A percentile compares a stretch with the other conserved stretches of the same genome.
These are phyloP conservation scores for Meteorus cinctellus DNA, from an alignment of 2,888 invertebrate species.

Conservation along the genomic window DNA sequence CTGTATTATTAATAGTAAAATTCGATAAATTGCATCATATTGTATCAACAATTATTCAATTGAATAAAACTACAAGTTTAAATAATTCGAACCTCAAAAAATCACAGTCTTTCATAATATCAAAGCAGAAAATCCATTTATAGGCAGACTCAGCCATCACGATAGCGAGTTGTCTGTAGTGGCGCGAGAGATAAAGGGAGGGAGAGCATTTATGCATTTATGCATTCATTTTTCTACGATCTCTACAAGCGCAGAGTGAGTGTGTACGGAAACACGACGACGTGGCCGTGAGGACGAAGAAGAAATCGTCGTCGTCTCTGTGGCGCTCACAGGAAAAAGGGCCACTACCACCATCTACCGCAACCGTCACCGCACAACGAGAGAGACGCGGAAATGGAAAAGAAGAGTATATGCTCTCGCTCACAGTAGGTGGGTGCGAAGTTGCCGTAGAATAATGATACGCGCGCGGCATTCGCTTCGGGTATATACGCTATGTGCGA, in stretches of 20 bases:
- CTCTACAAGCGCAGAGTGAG: slow-evolving; percentile 51
- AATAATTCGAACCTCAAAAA: too few species aligned
- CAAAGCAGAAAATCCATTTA: slow-evolving; percentile 39
- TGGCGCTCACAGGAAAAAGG: slow-evolving; percentile 41
- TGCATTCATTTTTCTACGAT: slow-evolving; percentile 72
- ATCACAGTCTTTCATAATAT: too few species aligned
- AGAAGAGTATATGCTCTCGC: slow-evolving; percentile 19
- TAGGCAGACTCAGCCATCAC: slow-evolving; percentile 41
- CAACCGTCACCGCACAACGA: slow-evolving; percentile 20
- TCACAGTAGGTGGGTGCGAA: slow-evolving; percentile 63
- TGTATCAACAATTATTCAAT: too few species aligned
- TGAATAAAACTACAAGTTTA: too few species aligned
- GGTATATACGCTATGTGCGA: slow-evolving; percentile 40
- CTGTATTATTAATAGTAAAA: too few species aligned
- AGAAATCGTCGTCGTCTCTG: slow-evolving; percentile 59
- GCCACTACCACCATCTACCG: slow-evolving; percentile 16
- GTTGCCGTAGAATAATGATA: slow-evolving; percentile 72
- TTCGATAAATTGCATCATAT: too few species aligned
- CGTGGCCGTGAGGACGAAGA: slow-evolving; percentile 50
- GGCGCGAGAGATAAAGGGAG: slow-evolving; percentile 40
- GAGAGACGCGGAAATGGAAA: slow-evolving; percentile 48
- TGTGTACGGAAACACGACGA: neutral
- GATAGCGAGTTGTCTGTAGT: slow-evolving; percentile 47
- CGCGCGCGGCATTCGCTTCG: slow-evolving; percentile 60
- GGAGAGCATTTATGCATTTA: slow-evolving; percentile 72